Conservation (phyloP, 2,888 invertebrate species). For the Muscina levida region DNA sequence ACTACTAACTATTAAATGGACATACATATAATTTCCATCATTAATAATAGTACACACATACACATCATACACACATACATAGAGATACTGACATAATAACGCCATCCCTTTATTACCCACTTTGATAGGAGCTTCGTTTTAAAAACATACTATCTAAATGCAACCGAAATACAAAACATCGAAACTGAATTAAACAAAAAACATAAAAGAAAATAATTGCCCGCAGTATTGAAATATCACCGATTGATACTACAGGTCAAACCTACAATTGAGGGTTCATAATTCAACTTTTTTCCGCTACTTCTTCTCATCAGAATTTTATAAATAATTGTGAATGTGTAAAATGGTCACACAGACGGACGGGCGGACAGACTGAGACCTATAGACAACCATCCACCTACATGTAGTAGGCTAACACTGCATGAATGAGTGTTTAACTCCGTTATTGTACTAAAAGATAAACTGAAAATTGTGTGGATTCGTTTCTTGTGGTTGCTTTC, state of each 20-base stretch:
- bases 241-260: conserved; percentile 13
- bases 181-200: background rate
- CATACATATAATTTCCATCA: too few relatives aligned
- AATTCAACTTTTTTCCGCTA: background rate
- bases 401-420: too few relatives aligned
- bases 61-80: too few relatives aligned
- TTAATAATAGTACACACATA: too few relatives aligned
- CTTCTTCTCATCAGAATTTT: background rate
- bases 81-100: too few relatives aligned
- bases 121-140: too few relatives aligned
- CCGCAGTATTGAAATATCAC: background rate
- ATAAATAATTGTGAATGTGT: background rate
- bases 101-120: too few relatives aligned
- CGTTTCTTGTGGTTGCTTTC: too few relatives aligned
- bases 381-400: conserved; percentile 1
- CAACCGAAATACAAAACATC: background rate
- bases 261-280: background rate
- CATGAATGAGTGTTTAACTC: conserved; percentile 29
- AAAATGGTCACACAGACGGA: background rate
- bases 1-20: too few relatives aligned
- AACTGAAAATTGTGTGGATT: too few relatives aligned
- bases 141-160: too few relatives aligned
- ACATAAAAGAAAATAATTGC: conserved; percentile 21
- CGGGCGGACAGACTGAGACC: background rate
- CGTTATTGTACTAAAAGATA: too few relatives aligned